phyloP scores from a whole-genome alignment of 2,888 invertebrate species.

The Deroplatys truncata region DNA sequence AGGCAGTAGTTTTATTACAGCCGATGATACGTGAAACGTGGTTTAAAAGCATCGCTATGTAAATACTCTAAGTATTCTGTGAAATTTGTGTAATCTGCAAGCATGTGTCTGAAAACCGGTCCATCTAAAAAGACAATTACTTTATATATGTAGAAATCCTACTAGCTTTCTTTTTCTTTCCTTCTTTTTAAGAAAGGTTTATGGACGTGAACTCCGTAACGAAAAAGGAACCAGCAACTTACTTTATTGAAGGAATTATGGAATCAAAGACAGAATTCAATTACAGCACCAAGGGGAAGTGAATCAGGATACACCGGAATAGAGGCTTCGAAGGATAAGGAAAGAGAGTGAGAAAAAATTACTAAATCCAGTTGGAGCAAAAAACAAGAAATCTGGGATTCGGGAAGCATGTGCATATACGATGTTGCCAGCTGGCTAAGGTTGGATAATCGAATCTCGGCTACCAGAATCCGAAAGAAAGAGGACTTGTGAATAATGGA shows the following conservation, averaged over 20 bases:
- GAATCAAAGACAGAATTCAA: neutral
- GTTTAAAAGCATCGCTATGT: too few species aligned
- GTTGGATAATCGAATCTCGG: neutral
- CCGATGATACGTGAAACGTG: too few species aligned
- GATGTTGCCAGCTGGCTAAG: neutral
- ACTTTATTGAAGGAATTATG: neutral
- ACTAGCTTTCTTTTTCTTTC: too few species aligned
- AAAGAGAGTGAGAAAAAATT: neutral
- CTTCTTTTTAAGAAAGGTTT: too few species aligned
- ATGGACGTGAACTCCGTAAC: too few species aligned
- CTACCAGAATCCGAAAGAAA: neutral
- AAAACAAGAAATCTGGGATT: neutral
- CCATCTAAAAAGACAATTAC: too few species aligned
- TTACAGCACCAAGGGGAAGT: neutral
- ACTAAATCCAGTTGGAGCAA: neutral
- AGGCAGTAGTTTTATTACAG: too few species aligned
- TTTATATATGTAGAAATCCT: too few species aligned
- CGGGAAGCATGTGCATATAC: neutral
- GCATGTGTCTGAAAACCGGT: too few species aligned
- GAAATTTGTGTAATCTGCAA: too few species aligned
- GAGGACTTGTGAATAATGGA: conserved; percentile 13
- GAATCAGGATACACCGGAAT: neutral
- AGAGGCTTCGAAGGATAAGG: neutral
- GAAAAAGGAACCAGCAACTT: neutral
- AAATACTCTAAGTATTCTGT: too few species aligned